Evolutionary conservation across 2,888 invertebrate species (phyloP).

Genomic region (Eubasilissa splendida): DNA sequence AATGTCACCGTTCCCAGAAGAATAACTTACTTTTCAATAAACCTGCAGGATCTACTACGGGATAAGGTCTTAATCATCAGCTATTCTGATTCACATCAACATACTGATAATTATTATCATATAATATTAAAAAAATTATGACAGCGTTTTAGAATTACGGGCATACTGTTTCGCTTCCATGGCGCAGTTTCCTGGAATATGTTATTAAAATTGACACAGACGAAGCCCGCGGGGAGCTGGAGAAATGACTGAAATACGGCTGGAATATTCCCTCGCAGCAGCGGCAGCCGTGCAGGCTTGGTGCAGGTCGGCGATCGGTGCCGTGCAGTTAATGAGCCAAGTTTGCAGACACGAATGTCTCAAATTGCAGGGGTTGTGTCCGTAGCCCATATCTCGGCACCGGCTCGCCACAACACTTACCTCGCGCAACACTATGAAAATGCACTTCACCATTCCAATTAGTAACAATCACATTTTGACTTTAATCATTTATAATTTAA

Average conservation of each 20-base stretch:
- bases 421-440: slow-evolving; percentile 11
- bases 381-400: not conserved
- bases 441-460: not conserved
- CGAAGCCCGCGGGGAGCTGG: slow-evolving; percentile 10
- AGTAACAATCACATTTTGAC: no score
- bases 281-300: slow-evolving; percentile 17
- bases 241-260: not conserved
- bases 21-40: no score
- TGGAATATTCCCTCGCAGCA: not conserved
- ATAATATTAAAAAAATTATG: no score
- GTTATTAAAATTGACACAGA: slow-evolving; percentile 16
- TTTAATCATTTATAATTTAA: no score
- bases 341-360: slow-evolving; percentile 48
- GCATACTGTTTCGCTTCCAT: not conserved
- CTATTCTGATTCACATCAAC: no score
- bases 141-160: not conserved
- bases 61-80: no score
- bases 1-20: no score
- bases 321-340: slow-evolving; percentile 51
- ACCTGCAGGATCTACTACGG: no score
- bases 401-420: not conserved
- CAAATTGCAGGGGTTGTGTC: slow-evolving; percentile 47
- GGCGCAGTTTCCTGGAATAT: slow-evolving; percentile 5
- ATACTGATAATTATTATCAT: no score
- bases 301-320: slow-evolving; percentile 54